phyloP scores from a whole-genome alignment of 2,113 vertebrate species.

The Vidua macroura region DNA sequence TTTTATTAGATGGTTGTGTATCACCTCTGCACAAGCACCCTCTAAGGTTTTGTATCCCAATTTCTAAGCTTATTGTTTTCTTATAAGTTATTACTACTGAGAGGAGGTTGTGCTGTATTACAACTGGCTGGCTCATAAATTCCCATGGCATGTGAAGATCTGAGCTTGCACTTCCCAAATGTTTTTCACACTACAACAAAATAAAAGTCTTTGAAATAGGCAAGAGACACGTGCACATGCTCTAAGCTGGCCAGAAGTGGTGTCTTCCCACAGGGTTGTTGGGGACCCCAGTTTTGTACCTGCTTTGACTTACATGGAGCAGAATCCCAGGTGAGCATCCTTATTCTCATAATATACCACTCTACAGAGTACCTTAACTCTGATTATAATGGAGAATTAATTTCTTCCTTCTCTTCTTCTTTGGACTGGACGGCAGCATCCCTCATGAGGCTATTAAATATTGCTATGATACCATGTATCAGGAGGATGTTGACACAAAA shows the following conservation, averaged over 20 bases:
- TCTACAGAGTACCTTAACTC: neutral
- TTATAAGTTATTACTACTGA: neutral
- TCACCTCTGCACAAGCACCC: neutral
- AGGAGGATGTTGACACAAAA: neutral
- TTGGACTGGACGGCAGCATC: neutral
- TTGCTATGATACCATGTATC: neutral
- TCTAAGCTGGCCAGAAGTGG: neutral
- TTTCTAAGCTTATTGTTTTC: neutral
- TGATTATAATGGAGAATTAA: neutral
- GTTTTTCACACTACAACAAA: neutral
- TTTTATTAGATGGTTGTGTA: neutral
- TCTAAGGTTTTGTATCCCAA: neutral
- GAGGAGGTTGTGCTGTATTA: neutral
- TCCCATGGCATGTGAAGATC: neutral
- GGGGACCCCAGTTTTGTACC: neutral
- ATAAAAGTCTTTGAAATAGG: neutral
- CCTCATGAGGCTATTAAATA: neutral
- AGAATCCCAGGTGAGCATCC: neutral
- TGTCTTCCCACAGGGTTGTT: neutral
- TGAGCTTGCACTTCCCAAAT: neutral
- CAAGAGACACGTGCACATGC: fast-evolving
- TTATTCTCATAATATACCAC: neutral
- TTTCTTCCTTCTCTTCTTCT: neutral
- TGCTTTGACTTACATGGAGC: neutral
- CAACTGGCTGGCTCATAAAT: neutral